Base-by-base conservation (phyloP, 2,888 invertebrate species). In the Meghimatium bilineatum region DNA sequence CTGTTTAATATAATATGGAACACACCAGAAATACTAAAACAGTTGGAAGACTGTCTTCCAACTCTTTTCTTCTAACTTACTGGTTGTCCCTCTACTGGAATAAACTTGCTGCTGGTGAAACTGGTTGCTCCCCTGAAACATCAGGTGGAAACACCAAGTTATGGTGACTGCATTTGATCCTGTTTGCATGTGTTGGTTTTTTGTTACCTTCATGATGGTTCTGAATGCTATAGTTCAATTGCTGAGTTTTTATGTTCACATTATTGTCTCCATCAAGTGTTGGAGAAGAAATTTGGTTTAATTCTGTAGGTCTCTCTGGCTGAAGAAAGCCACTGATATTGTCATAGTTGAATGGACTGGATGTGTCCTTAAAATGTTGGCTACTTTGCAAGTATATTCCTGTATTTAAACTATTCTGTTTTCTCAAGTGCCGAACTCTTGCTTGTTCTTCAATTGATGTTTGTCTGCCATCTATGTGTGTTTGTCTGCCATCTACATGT, bases 391-490 rank as follows among this genome's bases (percentile, higher is more conserved):
- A 14, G 60, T 81, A n/a, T 34, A 26, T 29, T 38, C 34, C 34
- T 10, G 49, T 56, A 32, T 36, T 71, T 2, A 83, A 76, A 69
- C 75, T 80, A 34, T 63, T 49, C 5, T 84, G 84, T 29, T 75
- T 36, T 74, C 74, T 79, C 38, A 84, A 63, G 52, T 67, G 80
- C 29, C 84, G 63, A 10, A 49, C 63, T 67, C 83, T 69, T 63
- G 83, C 83, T 56, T 83, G 78, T 32, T 83, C 83, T n/a, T 80
- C 80, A 67, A 80, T 49, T n/a, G 78, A 20, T 0, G 23, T 79
- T n/a, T 84, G 80, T 49, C 26, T 77, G 29, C 63, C 69, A 26
- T 44, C 72, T 29, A 32, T 44, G n/a, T n/a, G n/a, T 0, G 23
- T 79, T n/a, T 84, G 80, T 49, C 26, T 77, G 29, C 63, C 69